A percentile compares a stretch with the other conserved stretches of the same genome.
Evolutionary conservation across 2,797 vertebrate genomes (phyloP).

Genomic region (Enteromius unitaeniatus): DNA sequence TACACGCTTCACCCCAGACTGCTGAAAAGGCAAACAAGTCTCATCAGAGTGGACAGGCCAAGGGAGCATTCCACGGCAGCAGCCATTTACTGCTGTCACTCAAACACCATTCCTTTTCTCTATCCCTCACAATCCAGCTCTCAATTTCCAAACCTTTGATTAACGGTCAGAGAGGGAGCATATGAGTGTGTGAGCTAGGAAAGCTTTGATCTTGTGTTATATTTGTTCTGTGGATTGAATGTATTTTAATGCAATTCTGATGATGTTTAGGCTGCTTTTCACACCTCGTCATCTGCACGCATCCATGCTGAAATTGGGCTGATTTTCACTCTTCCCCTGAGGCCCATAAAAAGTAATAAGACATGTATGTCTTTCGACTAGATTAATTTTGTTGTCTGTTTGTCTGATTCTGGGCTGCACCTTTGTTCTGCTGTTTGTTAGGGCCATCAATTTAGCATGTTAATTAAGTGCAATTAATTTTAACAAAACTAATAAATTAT

Average conservation of each 20-base stretch:
- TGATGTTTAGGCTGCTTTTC: constrained; percentile 32
- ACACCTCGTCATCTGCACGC: constrained; percentile 10
- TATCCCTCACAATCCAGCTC: not conserved
- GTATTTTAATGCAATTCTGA: constrained; percentile 29
- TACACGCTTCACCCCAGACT: constrained; percentile 23
- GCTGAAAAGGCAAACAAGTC: constrained; percentile 45
- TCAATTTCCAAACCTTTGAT: constrained; percentile 32
- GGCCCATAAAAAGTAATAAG: not conserved
- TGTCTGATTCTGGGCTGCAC: not conserved
- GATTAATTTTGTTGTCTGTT: constrained; percentile 10
- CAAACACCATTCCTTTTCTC: constrained; percentile 11
- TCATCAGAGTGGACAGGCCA: constrained; percentile 35
- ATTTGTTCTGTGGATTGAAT: constrained; percentile 25
- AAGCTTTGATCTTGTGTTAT: constrained; percentile 53
- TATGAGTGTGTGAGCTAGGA: constrained; percentile 15
- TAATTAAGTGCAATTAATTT: constrained; percentile 12
- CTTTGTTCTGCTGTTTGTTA: constrained; percentile 20
- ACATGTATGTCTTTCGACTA: not conserved
- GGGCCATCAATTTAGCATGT: not conserved
- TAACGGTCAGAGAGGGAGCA: constrained; percentile 4
- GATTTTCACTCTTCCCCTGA: not conserved
- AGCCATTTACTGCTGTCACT: constrained; percentile 48
- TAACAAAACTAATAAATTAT: constrained; percentile 2
- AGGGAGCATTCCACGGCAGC: constrained; percentile 7
- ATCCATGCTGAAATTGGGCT: constrained; percentile 8